Evolutionary conservation across 2,113 vertebrate genomes (phyloP).

Genomic region (Gallinago undulata): DNA sequence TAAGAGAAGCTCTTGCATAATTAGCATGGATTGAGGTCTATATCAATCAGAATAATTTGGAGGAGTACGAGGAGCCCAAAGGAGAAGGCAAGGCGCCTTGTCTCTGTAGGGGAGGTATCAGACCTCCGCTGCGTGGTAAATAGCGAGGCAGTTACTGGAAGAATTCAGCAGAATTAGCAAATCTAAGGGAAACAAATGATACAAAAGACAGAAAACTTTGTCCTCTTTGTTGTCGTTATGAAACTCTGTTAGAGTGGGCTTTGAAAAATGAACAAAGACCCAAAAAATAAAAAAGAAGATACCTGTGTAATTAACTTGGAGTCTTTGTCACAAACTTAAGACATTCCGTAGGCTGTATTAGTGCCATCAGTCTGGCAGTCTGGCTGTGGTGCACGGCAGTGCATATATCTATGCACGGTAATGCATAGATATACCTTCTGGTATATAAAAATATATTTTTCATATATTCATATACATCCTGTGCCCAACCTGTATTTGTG

Average conservation of each 20-base stretch:
- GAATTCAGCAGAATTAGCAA: constrained; percentile 62
- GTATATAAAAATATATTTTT: neutral
- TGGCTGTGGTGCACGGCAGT: neutral
- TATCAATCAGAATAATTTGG: constrained; percentile 83
- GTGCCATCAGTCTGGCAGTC: neutral
- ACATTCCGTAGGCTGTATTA: neutral
- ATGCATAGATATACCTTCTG: neutral
- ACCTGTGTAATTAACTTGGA: neutral
- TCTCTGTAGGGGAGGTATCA: constrained; percentile 70
- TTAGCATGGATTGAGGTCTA: constrained; percentile 77
- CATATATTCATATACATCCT: too few species aligned
- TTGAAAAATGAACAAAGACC: neutral
- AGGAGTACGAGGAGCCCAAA: constrained; percentile 72
- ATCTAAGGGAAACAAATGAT: constrained; percentile 36
- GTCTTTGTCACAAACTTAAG: neutral
- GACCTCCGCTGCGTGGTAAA: constrained; percentile 70
- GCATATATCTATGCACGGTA: neutral
- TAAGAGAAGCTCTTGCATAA: constrained; percentile 76
- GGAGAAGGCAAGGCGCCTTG: constrained; percentile 72
- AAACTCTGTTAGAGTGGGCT: neutral
- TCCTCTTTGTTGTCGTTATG: neutral
- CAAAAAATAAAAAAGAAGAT: neutral
- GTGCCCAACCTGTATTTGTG: too few species aligned
- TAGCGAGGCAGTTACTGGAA: constrained; percentile 56
- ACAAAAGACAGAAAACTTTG: constrained; percentile 30